Conservation (phyloP, 1,140 invertebrate genomes). For the Vanessa atalanta region DNA sequence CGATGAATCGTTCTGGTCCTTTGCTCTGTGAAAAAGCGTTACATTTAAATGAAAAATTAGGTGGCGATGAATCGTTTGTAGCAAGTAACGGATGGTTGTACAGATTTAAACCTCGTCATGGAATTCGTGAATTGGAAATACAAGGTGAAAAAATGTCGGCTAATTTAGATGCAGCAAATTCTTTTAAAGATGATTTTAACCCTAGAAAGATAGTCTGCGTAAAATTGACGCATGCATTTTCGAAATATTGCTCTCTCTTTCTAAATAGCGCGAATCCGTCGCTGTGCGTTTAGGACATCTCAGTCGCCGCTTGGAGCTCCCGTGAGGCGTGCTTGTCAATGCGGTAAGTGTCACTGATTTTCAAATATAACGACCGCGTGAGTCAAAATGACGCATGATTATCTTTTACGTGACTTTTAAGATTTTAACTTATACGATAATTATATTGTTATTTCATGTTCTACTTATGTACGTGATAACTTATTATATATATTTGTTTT, state of each 20-base stretch:
- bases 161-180: slow-evolving; percentile 34
- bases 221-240: too few relatives aligned
- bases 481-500: neutral
- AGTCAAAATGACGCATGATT: slow-evolving; percentile 5
- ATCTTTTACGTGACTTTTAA: slow-evolving; percentile 6
- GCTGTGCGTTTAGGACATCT: too few relatives aligned
- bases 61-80: slow-evolving; percentile 46
- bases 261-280: too few relatives aligned
- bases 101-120: slow-evolving; percentile 57
- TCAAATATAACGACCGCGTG: slow-evolving; percentile 2
- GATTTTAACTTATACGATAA: slow-evolving; percentile 6
- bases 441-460: slow-evolving; percentile 4
- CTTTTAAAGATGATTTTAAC: slow-evolving; percentile 36
- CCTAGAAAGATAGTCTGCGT: too few relatives aligned
- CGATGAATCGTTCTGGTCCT: slow-evolving; percentile 47
- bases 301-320: too few relatives aligned
- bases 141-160: slow-evolving; percentile 47
- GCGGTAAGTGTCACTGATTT: slow-evolving; percentile 5
- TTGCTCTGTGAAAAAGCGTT: slow-evolving; percentile 55
- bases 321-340: slow-evolving; percentile 2
- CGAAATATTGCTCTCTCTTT: too few relatives aligned
- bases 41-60: slow-evolving; percentile 49
- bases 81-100: slow-evolving; percentile 56
- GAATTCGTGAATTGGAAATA: slow-evolving; percentile 49
- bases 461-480: neutral